These are phyloP conservation scores for Chloebia gouldiae DNA, from an alignment of 2,113 vertebrate species.

Conservation along the genomic window DNA sequence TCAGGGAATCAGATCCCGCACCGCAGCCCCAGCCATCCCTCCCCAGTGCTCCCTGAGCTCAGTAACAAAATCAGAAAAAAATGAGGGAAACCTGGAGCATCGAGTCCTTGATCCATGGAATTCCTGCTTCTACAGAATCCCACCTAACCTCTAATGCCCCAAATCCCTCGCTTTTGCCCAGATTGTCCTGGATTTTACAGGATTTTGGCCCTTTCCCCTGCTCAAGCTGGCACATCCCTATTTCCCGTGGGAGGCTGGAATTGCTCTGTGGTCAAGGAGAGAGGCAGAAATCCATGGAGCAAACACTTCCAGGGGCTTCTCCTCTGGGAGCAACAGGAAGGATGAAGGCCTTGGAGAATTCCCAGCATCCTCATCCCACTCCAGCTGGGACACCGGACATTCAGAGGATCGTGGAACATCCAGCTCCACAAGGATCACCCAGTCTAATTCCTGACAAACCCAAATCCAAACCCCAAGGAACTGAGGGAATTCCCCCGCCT, in stretches of 20 bases:
- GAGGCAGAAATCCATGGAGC: accelerated
- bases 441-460: background rate
- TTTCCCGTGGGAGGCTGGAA: background rate
- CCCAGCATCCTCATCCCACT: background rate
- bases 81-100: accelerated
- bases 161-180: accelerated
- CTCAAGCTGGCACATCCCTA: accelerated
- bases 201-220: too few species aligned
- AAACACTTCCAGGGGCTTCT: background rate
- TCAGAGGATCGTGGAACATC: accelerated
- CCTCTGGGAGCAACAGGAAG: background rate
- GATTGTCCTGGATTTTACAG: background rate
- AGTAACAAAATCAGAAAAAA: accelerated
- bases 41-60: accelerated
- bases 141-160: accelerated
- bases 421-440: background rate
- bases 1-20: too few species aligned
- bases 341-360: background rate
- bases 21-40: accelerated
- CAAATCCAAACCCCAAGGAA: background rate
- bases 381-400: background rate
- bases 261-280: accelerated
- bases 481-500: accelerated
- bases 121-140: accelerated
- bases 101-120: accelerated